Evolutionary conservation across 2,888 invertebrate species (phyloP), one percentile per base, ranked within the genome.

Genomic region (Heliconius hortense): DNA sequence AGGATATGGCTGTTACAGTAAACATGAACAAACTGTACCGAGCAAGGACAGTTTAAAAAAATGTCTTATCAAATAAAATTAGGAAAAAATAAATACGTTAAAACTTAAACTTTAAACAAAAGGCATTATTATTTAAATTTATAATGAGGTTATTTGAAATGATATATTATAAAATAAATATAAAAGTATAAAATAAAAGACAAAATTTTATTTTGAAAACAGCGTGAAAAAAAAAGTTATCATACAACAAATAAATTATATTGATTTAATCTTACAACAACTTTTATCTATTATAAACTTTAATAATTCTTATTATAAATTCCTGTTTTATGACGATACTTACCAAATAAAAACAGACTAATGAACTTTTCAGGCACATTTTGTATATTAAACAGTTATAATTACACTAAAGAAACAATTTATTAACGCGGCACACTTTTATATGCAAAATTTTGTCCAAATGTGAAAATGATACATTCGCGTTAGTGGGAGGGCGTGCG

Each of bases 401-500:
- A 82, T 83, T 85, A 81, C 86, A 88, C 85, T 86, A 81, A 80
- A 82, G 79, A 81, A 80, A 81, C 81, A 82, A 79, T 84, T 82
- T 82, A 80, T 78, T 80, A 82, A 82, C 82, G 82, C 87, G 88
- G 18, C 89, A 90, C 88, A 76, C 89, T 88, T 87, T 80, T 79
- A 76, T 84, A 89, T 89, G 90, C 91, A 87, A 90, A 87, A 86
- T 88, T 87, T 86, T 81, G 85, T 86, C 84, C 88, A 86, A 89
- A 85, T 89, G 86, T 90, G 87, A 89, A 87, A 88, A 90, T 89
- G 86, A 88, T 86, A 92, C 93, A 93, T 93, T 93, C 92, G 92
- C 93, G 89, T 86, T 84, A 88, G 80, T 87, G 84, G 86, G 89
- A 90, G 92, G 92, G 93, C 93, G 90, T 91, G 93, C 92, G 90